Evolutionary conservation across 2,888 invertebrate genomes (phyloP).

Genomic region (Thelaira solivaga): DNA sequence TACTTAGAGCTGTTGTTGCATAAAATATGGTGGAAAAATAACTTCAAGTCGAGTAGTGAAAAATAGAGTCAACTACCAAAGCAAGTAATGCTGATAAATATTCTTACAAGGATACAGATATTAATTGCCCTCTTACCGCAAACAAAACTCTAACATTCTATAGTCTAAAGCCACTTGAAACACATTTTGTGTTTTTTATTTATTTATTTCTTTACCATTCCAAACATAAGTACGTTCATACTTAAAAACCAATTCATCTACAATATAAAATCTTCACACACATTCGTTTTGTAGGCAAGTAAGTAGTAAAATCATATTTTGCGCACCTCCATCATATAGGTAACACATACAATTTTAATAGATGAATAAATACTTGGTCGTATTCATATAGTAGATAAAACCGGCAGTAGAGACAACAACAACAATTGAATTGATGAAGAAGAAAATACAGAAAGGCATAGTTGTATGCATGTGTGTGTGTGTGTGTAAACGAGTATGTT

Average conservation of each 20-base stretch:
- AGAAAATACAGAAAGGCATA: neutral
- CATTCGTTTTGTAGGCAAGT: neutral
- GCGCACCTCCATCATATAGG: neutral
- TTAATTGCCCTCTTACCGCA: constrained; percentile 43
- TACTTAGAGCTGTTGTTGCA: neutral
- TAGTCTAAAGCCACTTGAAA: constrained; percentile 22
- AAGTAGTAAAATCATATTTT: constrained; percentile 8
- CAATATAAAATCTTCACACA: constrained; percentile 11
- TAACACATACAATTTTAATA: constrained; percentile 19
- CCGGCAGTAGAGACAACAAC: neutral
- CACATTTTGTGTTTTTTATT: too few species aligned
- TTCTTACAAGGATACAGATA: constrained; percentile 39
- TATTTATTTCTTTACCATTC: neutral
- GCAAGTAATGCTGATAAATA: constrained; percentile 26
- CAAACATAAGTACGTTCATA: neutral
- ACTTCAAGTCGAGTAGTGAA: neutral
- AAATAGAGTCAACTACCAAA: constrained; percentile 11
- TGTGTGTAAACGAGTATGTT: too few species aligned
- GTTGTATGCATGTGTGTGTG: too few species aligned
- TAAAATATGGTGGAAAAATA: neutral
- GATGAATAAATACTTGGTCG: neutral
- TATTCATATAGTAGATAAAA: neutral
- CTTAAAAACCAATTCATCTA: constrained; percentile 12
- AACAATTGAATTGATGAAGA: neutral
- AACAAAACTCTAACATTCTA: constrained; percentile 26